A percentile compares a stretch with the other conserved stretches of the same genome.
Conservation (phyloP, 2,888 invertebrate genomes). For the Ceriagrion tenellum region DNA sequence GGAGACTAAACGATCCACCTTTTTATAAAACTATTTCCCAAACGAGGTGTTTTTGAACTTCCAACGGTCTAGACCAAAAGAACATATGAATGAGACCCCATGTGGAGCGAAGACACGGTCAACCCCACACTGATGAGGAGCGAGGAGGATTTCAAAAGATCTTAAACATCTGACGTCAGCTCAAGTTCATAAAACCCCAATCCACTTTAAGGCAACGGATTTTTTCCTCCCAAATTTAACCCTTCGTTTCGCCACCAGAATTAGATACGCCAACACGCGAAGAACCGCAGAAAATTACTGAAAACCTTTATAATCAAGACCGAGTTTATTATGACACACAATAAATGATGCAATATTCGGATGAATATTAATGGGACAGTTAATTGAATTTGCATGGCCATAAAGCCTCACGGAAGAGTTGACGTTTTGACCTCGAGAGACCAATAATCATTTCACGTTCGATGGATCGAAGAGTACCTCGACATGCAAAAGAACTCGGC, state of each 20-base stretch:
- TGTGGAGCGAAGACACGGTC: neutral
- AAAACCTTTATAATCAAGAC: neutral
- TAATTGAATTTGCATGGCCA: neutral
- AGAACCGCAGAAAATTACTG: neutral
- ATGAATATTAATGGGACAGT: neutral
- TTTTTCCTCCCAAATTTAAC: neutral
- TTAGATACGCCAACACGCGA: neutral
- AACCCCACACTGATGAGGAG: neutral
- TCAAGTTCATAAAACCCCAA: neutral
- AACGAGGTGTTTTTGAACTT: too few relatives aligned
- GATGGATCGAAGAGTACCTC: too few relatives aligned
- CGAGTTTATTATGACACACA: neutral
- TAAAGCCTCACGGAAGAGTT: too few relatives aligned
- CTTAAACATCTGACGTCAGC: neutral
- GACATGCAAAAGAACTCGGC: too few relatives aligned
- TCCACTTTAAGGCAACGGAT: neutral
- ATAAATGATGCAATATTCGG: neutral
- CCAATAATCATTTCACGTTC: too few relatives aligned
- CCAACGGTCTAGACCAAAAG: too few relatives aligned
- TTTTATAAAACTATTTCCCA: too few relatives aligned
- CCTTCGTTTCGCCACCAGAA: neutral
- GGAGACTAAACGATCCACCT: too few relatives aligned
- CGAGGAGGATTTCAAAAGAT: neutral
- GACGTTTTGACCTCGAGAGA: too few relatives aligned
- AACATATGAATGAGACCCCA: neutral